Evolutionary conservation across 2,113 vertebrate species (phyloP).

Genomic region (Mola mola): DNA sequence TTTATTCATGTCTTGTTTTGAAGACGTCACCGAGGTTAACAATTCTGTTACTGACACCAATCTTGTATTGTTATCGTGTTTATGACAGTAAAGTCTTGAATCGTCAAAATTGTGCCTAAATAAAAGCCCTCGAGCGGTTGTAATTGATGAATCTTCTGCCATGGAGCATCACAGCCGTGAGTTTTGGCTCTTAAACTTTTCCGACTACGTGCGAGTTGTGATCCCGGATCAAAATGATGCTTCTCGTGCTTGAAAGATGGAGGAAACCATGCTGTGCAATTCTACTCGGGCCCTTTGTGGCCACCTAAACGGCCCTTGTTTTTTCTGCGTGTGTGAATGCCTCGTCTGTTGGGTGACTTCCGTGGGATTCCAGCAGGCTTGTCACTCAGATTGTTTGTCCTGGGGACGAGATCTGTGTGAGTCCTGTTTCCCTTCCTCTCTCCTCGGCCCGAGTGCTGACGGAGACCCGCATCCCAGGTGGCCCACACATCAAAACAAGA

Average conservation of each 20-base stretch:
- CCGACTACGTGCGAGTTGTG: no score
- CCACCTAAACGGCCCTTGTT: conserved; percentile 58
- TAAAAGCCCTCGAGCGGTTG: no score
- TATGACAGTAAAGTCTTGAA: no score
- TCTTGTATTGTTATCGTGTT: no score
- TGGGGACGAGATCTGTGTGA: conserved; percentile 64
- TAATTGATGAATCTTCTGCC: no score
- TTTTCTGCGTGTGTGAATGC: conserved; percentile 61
- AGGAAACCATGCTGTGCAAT: conserved; percentile 42
- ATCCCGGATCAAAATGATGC: no score
- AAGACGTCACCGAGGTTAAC: no score
- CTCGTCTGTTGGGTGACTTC: conserved; percentile 69
- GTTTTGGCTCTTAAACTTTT: no score
- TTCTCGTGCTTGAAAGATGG: background rate
- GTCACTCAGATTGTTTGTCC: conserved; percentile 77
- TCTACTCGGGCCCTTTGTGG: conserved; percentile 34
- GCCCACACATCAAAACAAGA: conserved; percentile 84
- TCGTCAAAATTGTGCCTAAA: no score
- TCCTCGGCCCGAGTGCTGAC: conserved; percentile 67
- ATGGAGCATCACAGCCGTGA: no score
- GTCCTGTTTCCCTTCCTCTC: conserved; percentile 71
- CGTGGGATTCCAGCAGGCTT: conserved; percentile 69
- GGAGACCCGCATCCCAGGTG: conserved; percentile 83
- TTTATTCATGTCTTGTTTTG: no score
- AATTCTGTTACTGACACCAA: no score